phyloP scores from a whole-genome alignment of 92 coral and sea anemone genomes.

The Desmophyllum pertusum region DNA sequence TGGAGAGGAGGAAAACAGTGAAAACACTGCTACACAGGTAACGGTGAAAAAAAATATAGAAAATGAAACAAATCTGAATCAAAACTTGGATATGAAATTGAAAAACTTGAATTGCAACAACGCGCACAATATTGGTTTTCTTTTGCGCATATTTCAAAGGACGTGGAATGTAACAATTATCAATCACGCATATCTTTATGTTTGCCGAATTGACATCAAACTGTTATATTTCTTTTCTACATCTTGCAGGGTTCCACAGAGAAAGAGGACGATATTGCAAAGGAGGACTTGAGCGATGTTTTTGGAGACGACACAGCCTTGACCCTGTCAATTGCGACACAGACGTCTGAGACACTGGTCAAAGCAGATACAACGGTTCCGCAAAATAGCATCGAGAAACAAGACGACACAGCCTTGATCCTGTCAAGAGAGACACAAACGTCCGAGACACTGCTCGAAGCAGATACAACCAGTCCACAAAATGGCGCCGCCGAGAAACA shows the following conservation, averaged over 20 bases:
- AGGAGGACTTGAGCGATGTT: background rate
- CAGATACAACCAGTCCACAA: too few relatives aligned
- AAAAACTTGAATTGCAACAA: background rate
- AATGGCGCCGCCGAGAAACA: too few relatives aligned
- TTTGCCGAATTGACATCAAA: background rate
- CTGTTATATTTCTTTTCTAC: background rate
- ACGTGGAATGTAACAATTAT: too few relatives aligned
- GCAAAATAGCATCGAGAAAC: background rate
- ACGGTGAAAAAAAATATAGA: background rate
- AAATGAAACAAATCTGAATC: background rate
- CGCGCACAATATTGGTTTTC: too few relatives aligned
- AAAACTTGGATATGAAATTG: background rate
- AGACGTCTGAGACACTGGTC: background rate
- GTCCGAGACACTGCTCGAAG: too few relatives aligned
- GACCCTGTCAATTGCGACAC: background rate
- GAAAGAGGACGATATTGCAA: background rate
- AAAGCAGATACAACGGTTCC: background rate
- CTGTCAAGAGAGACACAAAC: too few relatives aligned
- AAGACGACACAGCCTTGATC: background rate
- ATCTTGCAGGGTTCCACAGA: background rate
- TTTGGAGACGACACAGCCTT: background rate
- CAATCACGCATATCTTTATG: too few relatives aligned
- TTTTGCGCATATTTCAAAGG: too few relatives aligned
- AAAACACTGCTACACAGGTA: constrained; percentile 6
- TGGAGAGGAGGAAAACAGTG: background rate